Evolutionary conservation across 2,888 invertebrate species (phyloP).

Genomic region (Acleris emargana): DNA sequence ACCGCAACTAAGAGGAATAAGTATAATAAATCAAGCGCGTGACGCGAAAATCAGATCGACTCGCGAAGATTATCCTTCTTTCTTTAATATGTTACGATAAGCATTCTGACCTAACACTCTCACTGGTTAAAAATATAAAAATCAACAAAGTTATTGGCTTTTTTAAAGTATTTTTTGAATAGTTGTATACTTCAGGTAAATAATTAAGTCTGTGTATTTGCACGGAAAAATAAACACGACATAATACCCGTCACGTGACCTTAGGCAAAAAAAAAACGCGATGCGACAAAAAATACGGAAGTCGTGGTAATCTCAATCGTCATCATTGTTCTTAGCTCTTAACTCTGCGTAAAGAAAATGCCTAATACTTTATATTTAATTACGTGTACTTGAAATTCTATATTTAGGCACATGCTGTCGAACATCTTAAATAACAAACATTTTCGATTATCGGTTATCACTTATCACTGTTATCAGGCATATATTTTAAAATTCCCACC

Average conservation of each 20-base stretch:
- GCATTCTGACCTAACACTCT: no score
- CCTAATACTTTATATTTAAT: background rate
- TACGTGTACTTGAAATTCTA: no score
- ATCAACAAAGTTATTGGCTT: background rate
- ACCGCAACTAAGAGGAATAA: no score
- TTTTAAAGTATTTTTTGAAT: background rate
- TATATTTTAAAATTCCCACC: background rate
- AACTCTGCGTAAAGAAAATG: background rate
- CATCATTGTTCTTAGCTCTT: conserved; percentile 9
- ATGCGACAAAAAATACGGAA: conserved; percentile 53
- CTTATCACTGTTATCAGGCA: no score
- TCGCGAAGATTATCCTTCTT: no score
- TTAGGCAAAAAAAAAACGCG: conserved; percentile 42
- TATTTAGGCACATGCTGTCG: no score
- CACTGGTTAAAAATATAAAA: no score
- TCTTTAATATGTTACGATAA: no score
- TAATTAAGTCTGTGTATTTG: conserved; percentile 11
- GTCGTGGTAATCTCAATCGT: conserved; percentile 35
- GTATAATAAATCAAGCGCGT: no score
- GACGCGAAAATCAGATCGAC: no score
- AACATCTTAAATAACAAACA: background rate
- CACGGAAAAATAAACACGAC: conserved; percentile 19
- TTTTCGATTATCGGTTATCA: conserved; percentile 1
- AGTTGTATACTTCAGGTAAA: conserved; percentile 5
- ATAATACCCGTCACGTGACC: conserved; percentile 37